A percentile compares a stretch with the other conserved stretches of the same genome.
These are phyloP conservation scores for Podilymbus podiceps DNA, from an alignment of 2,113 vertebrate genomes.

Conservation along the genomic window DNA sequence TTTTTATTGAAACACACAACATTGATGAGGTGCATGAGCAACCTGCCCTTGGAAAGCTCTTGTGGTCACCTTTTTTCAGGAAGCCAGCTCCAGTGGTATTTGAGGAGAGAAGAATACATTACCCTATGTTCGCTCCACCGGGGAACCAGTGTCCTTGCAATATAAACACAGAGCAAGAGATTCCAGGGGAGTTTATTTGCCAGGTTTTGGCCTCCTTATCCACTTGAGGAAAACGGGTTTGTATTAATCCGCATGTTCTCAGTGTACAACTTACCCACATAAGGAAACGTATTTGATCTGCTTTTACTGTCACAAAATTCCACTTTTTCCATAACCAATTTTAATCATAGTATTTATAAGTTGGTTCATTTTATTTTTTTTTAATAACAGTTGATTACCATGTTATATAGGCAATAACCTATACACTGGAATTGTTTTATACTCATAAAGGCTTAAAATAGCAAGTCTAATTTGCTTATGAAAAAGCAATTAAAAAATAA, in stretches of 20 bases:
- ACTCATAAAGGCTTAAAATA: constrained; percentile 61
- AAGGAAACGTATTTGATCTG: background rate
- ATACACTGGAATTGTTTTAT: constrained; percentile 38
- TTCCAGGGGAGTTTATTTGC: background rate
- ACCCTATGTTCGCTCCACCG: background rate
- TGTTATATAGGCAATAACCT: constrained; percentile 17
- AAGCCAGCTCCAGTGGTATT: background rate
- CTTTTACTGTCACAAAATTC: background rate
- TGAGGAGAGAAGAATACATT: background rate
- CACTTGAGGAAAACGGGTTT: background rate
- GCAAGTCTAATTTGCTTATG: constrained; percentile 59
- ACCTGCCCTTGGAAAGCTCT: background rate
- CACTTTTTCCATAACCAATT: background rate
- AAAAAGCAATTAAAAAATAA: constrained; percentile 31
- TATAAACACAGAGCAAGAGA: background rate
- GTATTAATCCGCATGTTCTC: background rate
- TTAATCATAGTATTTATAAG: constrained; percentile 22
- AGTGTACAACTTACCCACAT: background rate
- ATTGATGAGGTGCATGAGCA: background rate
- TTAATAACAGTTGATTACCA: constrained; percentile 39
- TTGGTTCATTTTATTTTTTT: background rate
- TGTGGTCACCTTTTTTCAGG: background rate
- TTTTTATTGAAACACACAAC: background rate
- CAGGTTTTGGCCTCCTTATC: background rate
- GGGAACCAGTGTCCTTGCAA: background rate